These are phyloP conservation scores for Aulostomus chinensis DNA, from an alignment of 2,797 vertebrate genomes.

Conservation along the genomic window DNA sequence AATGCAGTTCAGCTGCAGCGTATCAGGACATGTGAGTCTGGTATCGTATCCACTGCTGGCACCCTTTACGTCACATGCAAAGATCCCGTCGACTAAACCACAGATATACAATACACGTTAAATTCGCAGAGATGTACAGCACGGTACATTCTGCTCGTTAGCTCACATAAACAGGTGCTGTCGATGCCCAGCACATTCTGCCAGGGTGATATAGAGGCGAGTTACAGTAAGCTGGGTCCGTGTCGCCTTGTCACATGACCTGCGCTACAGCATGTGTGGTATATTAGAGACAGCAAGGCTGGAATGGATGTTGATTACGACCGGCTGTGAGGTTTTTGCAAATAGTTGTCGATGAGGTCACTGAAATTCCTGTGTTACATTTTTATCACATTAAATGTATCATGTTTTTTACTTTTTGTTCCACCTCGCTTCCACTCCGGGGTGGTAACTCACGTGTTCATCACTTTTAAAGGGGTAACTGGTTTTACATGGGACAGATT, in stretches of 20 bases:
- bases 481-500: no score
- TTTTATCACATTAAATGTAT: no score
- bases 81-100: slow-evolving; percentile 7
- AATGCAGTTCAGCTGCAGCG: slow-evolving; percentile 2
- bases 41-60: slow-evolving; percentile 25
- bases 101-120: slow-evolving; percentile 34
- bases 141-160: slow-evolving; percentile 4
- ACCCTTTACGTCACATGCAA: slow-evolving; percentile 3
- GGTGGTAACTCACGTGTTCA: no score
- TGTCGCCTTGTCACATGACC: background rate
- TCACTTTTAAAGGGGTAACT: no score
- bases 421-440: no score
- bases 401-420: no score
- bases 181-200: slow-evolving; percentile 15
- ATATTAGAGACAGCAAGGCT: slow-evolving; percentile 9
- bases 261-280: background rate
- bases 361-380: no score
- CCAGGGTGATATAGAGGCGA: background rate
- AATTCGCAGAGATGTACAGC: slow-evolving; percentile 20
- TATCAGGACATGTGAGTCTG: slow-evolving; percentile 33
- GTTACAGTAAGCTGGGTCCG: background rate
- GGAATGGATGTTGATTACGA: no score
- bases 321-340: no score
- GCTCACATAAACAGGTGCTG: slow-evolving; percentile 32
- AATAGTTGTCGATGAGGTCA: no score